Base-by-base conservation (phyloP, 2,888 invertebrate species). In the Fissipunctia ypsillon region DNA sequence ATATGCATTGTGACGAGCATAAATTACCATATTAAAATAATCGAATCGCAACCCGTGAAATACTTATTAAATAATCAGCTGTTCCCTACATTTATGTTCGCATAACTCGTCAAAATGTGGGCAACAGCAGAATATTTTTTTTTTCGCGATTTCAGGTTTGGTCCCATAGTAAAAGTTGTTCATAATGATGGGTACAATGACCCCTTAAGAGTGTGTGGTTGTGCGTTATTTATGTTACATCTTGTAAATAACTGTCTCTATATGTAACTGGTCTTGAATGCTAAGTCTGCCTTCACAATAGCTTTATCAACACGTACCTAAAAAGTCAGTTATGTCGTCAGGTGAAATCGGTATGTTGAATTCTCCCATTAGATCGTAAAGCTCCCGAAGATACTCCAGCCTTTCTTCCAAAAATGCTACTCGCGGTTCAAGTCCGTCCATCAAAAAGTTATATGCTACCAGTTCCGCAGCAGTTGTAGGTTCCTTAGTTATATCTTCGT, bases 331-430 rank as follows among this genome's bases (percentile, higher is more conserved):
- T 93, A 97, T 96, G 82, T 98, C 98, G 68, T 98, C 98, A 0
- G 97, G 97, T 1, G 98, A 97, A 67, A 98, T 97, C 0, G 97
- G 96, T 73, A 99, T 98, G 41, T 96, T 94, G 91, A 97, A 99
- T 89, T 98, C 97, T 74, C 98, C 98, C 94, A 98, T 98, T 7
- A 99, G 96, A 82, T 98, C 98, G 90, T 98, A 98, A 74, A 98
- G 93, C 88, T 99, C 98, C 84, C 98, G 97, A 10, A 98, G 97
- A 90, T 98, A 98, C 89, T 98, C 98, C 9, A 98, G 95, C 45
- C 97, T 97, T 61, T 97, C 95, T 89, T 98, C 98, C 88, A 99
- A 96, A 38, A 94, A 95, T 38, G 97, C 97, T 69, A 98, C 97
- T 88, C 97, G 96, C 3, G 95, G 91, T 82, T 97, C 97, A 19